Evolutionary conservation across 2,113 vertebrate species (phyloP).

Genomic region (Oxyura jamaicensis): DNA sequence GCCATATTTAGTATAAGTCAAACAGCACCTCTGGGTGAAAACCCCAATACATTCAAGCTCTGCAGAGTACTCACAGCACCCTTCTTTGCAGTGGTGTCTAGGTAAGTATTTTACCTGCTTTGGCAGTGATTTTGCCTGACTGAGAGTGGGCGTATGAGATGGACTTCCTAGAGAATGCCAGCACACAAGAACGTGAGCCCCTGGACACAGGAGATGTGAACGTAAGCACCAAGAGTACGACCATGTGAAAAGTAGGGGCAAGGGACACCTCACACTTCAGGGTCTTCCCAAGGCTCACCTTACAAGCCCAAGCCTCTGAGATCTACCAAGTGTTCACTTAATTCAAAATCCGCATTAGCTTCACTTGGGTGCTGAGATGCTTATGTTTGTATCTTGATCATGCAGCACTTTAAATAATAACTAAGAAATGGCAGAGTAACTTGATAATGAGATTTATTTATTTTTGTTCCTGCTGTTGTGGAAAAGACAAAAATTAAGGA

Average conservation of each 20-base stretch:
- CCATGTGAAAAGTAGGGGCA: not conserved
- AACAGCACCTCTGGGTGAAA: not conserved
- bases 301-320: not conserved
- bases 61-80: not conserved
- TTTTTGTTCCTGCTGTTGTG: not conserved
- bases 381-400: not conserved
- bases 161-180: not conserved
- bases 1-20: not conserved
- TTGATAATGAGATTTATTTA: no score
- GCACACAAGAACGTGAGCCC: not conserved
- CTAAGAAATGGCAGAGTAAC: not conserved
- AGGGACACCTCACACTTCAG: not conserved
- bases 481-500: not conserved
- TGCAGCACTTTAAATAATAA: not conserved
- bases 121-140: not conserved
- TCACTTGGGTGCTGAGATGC: not conserved
- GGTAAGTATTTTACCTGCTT: rapidly evolving
- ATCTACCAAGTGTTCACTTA: not conserved
- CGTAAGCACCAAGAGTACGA: not conserved
- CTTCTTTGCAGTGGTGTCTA: not conserved
- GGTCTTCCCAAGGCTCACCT: not conserved
- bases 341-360: not conserved
- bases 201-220: not conserved
- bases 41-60: not conserved
- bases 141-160: rapidly evolving